Conservation (phyloP, 2,797 vertebrate genomes). For the Poecilia picta region DNA sequence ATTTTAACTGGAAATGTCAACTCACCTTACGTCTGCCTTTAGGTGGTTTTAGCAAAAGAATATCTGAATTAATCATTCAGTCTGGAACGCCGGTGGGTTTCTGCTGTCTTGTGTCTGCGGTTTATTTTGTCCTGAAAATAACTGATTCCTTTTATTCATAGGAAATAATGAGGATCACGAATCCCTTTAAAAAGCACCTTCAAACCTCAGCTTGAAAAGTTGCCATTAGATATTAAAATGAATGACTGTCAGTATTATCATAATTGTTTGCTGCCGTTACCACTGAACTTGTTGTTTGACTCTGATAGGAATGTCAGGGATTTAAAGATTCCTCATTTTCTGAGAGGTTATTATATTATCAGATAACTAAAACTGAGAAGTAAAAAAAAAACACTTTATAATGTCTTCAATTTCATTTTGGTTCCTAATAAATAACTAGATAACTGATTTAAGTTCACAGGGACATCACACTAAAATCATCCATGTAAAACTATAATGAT, state of each 20-base stretch:
- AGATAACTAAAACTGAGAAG: neutral
- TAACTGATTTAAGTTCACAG: neutral
- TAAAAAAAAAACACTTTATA: neutral
- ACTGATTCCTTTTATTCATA: slow-evolving; percentile 6
- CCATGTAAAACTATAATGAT: neutral
- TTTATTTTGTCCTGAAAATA: neutral
- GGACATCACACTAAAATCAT: neutral
- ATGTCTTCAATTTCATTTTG: neutral
- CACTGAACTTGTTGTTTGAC: slow-evolving; percentile 31
- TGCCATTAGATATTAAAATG: slow-evolving; percentile 49
- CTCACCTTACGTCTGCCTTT: slow-evolving; percentile 36
- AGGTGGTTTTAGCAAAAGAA: slow-evolving; percentile 7
- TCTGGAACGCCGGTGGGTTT: slow-evolving; percentile 23
- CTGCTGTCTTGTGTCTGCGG: slow-evolving; percentile 15
- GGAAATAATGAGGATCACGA: slow-evolving; percentile 17
- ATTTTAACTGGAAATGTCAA: slow-evolving; percentile 33
- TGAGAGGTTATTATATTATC: slow-evolving; percentile 8
- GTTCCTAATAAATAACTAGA: neutral
- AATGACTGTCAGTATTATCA: neutral
- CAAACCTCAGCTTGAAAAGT: slow-evolving; percentile 56
- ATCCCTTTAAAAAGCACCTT: slow-evolving; percentile 65
- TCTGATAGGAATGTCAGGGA: slow-evolving; percentile 32
- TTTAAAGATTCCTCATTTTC: neutral
- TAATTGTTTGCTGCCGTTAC: neutral
- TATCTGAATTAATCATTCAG: slow-evolving; percentile 9